Conservation (phyloP, 92 coral and sea anemone genomes). For the Montipora capitata region DNA sequence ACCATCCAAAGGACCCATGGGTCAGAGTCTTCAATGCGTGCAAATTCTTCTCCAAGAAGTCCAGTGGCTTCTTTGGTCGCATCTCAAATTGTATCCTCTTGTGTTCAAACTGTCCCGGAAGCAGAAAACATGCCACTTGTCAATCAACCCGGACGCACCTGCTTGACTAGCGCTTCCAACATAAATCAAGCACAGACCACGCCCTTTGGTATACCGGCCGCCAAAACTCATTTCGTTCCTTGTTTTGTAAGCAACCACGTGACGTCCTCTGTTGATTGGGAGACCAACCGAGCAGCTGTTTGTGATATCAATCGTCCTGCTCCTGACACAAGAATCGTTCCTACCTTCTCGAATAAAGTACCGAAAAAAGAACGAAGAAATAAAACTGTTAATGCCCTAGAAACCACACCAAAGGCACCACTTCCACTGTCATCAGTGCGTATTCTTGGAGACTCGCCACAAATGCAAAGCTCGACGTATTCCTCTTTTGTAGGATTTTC, state of each 20-base stretch:
- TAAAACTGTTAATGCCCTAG: background rate
- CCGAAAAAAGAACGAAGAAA: background rate
- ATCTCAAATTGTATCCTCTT: conserved; percentile 1
- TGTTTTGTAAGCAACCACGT: conserved; percentile 2
- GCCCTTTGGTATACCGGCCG: background rate
- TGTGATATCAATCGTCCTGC: background rate
- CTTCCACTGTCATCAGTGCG: background rate
- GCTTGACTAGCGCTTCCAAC: background rate
- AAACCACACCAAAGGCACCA: background rate
- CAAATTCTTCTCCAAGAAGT: background rate
- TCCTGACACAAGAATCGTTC: conserved; percentile 16
- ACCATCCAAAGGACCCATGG: background rate
- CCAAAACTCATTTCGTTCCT: conserved; percentile 18
- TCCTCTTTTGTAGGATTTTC: too few relatives aligned
- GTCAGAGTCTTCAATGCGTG: background rate
- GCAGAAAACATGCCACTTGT: background rate
- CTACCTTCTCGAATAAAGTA: conserved; percentile 9
- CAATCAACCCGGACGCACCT: background rate
- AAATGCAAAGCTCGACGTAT: background rate
- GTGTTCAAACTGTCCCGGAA: background rate
- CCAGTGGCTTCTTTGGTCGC: background rate
- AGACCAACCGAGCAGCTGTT: background rate
- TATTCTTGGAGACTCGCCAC: background rate
- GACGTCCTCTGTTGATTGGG: background rate
- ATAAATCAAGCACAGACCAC: background rate